Conservation (phyloP, 2,888 invertebrate genomes). For the Baccha elongata region DNA sequence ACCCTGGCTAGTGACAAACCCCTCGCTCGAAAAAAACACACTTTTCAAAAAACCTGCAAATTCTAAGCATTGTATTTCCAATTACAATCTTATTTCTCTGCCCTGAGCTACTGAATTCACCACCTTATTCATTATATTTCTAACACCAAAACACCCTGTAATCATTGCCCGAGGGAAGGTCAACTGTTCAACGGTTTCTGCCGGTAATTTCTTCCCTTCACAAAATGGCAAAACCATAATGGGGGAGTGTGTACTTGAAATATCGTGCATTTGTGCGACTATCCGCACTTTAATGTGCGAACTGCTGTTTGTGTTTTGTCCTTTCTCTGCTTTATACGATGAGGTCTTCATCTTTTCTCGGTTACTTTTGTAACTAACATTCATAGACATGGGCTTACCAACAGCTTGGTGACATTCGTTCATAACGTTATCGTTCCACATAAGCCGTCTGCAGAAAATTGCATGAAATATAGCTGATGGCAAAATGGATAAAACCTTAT, state of each 20-base stretch:
- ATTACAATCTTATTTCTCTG: too few species aligned
- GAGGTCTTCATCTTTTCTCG: slow-evolving; percentile 52
- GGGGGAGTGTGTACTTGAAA: slow-evolving; percentile 55
- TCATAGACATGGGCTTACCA: slow-evolving; percentile 15
- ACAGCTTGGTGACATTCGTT: slow-evolving; percentile 31
- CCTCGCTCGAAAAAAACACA: too few species aligned
- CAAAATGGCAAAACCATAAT: slow-evolving; percentile 52
- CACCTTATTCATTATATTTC: too few species aligned
- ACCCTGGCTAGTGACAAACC: too few species aligned
- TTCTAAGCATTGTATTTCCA: too few species aligned
- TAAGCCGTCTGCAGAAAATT: slow-evolving; percentile 57
- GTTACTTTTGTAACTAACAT: slow-evolving; percentile 23
- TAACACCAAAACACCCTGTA: slow-evolving; percentile 37
- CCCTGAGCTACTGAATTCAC: too few species aligned
- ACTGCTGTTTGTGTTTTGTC: slow-evolving; percentile 14
- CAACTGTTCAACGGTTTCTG: slow-evolving; percentile 32
- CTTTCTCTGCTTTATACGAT: slow-evolving; percentile 3
- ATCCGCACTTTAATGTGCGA: slow-evolving; percentile 51
- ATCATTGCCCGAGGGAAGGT: background rate
- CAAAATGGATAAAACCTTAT: slow-evolving; percentile 20
- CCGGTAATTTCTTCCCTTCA: slow-evolving; percentile 34
- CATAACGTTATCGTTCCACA: slow-evolving; percentile 4
- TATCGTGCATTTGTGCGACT: slow-evolving; percentile 55
- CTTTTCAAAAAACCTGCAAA: too few species aligned
- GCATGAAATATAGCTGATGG: slow-evolving; percentile 42